Percentiles rank a stretch among this genome's conserved stretches.
Conservation (phyloP, 2,797 vertebrate species). For the Neopelma chrysocephalum region DNA sequence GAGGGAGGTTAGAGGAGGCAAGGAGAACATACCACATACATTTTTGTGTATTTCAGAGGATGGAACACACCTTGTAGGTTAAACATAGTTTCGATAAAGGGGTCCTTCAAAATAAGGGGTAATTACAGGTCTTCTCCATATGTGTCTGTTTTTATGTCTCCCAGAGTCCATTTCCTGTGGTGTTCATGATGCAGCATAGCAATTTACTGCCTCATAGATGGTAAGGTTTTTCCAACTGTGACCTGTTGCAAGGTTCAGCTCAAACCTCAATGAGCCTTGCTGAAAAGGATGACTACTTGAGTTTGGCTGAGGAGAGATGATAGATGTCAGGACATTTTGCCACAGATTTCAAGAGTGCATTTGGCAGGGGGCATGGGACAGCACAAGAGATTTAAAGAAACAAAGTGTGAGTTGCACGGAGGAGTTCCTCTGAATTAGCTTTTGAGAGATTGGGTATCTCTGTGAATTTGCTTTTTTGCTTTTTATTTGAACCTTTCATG, state of each 20-base stretch:
- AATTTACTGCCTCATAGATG: background rate
- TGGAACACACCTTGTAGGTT: background rate
- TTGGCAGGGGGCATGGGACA: background rate
- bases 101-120: background rate
- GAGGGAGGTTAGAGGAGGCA: background rate
- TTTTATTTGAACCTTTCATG: background rate
- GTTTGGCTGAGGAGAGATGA: background rate
- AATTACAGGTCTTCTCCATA: background rate
- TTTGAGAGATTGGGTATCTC: background rate
- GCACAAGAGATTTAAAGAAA: background rate
- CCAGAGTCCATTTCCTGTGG: rapidly evolving
- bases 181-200: background rate
- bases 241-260: background rate
- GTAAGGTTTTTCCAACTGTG: background rate
- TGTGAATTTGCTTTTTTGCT: background rate
- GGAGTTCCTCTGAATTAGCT: background rate
- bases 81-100: background rate
- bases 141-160: background rate
- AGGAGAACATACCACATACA: background rate
- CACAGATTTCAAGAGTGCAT: background rate
- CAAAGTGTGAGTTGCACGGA: background rate
- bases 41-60: background rate
- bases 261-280: background rate
- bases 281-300: background rate
- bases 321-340: background rate